These are phyloP conservation scores for Crioceris asparagi DNA, from an alignment of 2,888 invertebrate species.

Conservation along the genomic window DNA sequence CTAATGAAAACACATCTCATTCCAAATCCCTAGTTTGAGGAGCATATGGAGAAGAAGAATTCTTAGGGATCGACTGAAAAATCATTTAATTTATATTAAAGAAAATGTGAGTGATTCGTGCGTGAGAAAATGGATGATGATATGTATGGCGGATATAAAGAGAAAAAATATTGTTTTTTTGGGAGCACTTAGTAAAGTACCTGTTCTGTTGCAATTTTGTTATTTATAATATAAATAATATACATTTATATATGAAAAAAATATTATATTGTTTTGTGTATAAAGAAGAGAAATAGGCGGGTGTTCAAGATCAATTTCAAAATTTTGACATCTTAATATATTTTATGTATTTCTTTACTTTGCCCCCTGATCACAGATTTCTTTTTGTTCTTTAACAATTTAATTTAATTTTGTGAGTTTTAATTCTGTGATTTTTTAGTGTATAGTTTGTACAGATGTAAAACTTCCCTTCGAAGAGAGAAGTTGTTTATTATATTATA, in stretches of 20 bases:
- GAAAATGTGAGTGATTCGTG: constrained; percentile 13
- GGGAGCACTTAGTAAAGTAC: constrained; percentile 35
- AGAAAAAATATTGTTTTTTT: constrained; percentile 17
- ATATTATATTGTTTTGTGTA: constrained; percentile 14
- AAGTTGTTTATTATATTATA: no score
- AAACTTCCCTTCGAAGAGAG: no score
- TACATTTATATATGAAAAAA: constrained; percentile 26
- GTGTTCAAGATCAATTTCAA: constrained; percentile 9
- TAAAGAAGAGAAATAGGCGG: constrained; percentile 22
- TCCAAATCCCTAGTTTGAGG: constrained; percentile 22
- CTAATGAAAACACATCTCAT: constrained; percentile 28
- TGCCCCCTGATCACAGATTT: constrained; percentile 24
- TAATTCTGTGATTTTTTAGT: constrained; percentile 36
- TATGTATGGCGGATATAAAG: constrained; percentile 17
- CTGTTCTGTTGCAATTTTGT: constrained; percentile 40
- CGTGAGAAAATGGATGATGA: constrained; percentile 5
- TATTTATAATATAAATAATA: constrained; percentile 37
- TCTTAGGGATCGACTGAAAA: constrained; percentile 26
- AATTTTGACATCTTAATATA: not conserved
- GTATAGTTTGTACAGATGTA: constrained; percentile 22
- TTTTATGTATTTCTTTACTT: not conserved
- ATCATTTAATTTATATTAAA: constrained; percentile 16
- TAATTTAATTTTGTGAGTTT: constrained; percentile 34
- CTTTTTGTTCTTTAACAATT: constrained; percentile 13
- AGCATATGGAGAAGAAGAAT: constrained; percentile 6